Conservation (phyloP, 2,888 invertebrate genomes). For the Rosalia funebris region DNA sequence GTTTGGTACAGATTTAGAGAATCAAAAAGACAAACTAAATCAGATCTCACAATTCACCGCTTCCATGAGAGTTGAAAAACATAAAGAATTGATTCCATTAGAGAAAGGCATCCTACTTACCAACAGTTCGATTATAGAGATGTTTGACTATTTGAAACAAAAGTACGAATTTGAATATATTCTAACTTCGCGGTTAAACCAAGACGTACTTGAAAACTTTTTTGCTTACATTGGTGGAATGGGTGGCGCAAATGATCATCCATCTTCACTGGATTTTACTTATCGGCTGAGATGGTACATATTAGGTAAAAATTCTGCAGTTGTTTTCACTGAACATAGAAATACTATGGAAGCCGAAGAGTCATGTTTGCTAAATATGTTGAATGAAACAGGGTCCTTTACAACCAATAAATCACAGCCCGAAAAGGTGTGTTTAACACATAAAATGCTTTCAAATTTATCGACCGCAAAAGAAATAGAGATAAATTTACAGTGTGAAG, state of each 20-base stretch:
- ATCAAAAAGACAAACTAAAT: constrained; percentile 24
- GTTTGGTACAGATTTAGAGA: constrained; percentile 20
- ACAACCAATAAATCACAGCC: neutral
- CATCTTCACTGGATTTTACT: constrained; percentile 42
- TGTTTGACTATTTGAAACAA: constrained; percentile 33
- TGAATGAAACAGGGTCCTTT: neutral
- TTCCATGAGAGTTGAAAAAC: constrained; percentile 17
- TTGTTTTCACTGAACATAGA: constrained; percentile 5
- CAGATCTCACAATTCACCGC: constrained; percentile 10
- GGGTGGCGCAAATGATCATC: constrained; percentile 49
- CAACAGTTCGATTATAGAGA: constrained; percentile 29
- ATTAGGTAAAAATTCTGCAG: constrained; percentile 8
- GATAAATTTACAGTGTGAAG: neutral
- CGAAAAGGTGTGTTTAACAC: constrained; percentile 27
- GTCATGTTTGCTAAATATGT: neutral
- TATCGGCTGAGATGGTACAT: constrained; percentile 20
- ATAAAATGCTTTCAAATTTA: neutral
- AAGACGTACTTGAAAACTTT: constrained; percentile 47
- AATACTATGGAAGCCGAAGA: constrained; percentile 8
- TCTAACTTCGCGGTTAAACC: constrained; percentile 40
- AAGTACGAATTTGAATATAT: constrained; percentile 43
- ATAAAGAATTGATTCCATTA: constrained; percentile 34
- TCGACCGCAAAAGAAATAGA: neutral
- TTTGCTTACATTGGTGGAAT: constrained; percentile 49
- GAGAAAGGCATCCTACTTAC: constrained; percentile 36